Evolutionary conservation across 2,888 invertebrate species (phyloP).

Genomic region (Nebria brevicollis): DNA sequence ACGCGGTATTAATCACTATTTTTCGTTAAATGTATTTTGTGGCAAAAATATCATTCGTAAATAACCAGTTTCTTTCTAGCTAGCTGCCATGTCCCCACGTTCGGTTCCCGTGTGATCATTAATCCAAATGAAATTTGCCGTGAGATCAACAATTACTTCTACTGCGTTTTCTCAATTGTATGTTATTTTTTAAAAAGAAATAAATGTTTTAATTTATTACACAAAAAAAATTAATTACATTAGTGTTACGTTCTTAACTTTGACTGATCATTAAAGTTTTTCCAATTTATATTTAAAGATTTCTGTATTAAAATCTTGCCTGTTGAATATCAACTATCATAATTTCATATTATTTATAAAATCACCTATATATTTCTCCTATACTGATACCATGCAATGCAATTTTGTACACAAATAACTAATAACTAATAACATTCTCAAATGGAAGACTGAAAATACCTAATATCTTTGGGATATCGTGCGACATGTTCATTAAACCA

Average conservation of each 20-base stretch:
- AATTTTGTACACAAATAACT: too few species aligned
- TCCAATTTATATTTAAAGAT: too few species aligned
- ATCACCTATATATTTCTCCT: too few species aligned
- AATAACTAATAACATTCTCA: too few species aligned
- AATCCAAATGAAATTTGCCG: conserved; percentile 32
- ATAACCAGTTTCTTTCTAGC: conserved; percentile 40
- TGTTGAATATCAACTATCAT: too few species aligned
- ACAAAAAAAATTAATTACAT: too few species aligned
- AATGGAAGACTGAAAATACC: neutral
- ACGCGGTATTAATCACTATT: conserved; percentile 41
- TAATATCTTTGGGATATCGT: neutral
- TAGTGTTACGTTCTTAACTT: too few species aligned
- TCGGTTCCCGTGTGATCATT: conserved; percentile 26
- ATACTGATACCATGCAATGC: too few species aligned
- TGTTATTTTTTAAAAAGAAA: neutral
- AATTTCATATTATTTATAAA: too few species aligned
- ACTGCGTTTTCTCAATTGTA: neutral
- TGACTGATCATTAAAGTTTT: too few species aligned
- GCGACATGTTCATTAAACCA: neutral
- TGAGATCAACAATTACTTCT: conserved; percentile 6
- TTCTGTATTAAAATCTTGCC: too few species aligned
- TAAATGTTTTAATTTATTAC: too few species aligned
- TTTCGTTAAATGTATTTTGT: conserved; percentile 14
- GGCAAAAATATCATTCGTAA: conserved; percentile 42
- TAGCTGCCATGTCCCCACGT: conserved; percentile 7